Evolutionary conservation across 2,113 vertebrate genomes (phyloP).

Genomic region (Anarhynchus alexandrinus): DNA sequence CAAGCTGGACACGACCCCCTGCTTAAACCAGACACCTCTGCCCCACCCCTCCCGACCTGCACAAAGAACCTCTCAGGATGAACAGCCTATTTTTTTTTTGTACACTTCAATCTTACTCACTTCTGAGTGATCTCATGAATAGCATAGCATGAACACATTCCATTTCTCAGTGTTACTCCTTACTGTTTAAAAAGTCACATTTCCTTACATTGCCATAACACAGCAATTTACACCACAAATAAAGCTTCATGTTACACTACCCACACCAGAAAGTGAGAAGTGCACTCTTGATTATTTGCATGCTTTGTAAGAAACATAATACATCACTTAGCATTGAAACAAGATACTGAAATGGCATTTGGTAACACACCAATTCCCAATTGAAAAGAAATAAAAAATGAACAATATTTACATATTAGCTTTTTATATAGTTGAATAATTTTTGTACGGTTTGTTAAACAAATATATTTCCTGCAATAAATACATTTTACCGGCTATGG

Average conservation of each 20-base stretch:
- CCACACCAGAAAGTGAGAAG: not conserved
- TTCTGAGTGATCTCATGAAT: not conserved
- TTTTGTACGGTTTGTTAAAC: not conserved
- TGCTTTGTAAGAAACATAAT: not conserved
- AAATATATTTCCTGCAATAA: not conserved
- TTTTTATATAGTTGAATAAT: not conserved
- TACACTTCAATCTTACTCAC: not conserved
- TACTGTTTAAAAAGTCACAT: not conserved
- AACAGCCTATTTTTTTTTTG: not conserved
- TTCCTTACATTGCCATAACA: not conserved
- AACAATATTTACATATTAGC: not conserved
- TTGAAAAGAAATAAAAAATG: not conserved
- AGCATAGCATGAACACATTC: not conserved
- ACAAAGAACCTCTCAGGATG: not conserved
- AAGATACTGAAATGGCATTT: not conserved
- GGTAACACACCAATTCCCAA: not conserved
- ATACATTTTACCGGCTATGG: not conserved
- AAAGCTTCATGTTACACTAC: not conserved
- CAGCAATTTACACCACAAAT: not conserved
- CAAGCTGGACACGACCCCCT: accelerated
- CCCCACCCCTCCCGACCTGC: not conserved
- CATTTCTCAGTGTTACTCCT: not conserved
- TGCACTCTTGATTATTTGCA: not conserved
- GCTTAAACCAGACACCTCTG: not conserved
- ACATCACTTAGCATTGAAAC: not conserved